Evolutionary conservation across 2,113 vertebrate genomes (phyloP).

Genomic region (Amia ocellicauda): DNA sequence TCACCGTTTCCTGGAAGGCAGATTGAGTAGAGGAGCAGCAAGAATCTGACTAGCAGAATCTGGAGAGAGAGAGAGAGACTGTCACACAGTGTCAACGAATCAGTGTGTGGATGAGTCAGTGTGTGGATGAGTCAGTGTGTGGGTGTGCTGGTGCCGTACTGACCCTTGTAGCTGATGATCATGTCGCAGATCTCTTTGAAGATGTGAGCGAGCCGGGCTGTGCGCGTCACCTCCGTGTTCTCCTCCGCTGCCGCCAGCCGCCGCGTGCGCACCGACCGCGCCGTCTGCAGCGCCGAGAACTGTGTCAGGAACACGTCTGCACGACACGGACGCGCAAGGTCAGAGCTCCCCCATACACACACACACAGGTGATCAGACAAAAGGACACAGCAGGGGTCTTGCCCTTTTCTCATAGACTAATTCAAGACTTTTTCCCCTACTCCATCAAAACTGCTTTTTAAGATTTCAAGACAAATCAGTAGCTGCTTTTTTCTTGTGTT

Average conservation of each 20-base stretch:
- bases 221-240: constrained; percentile 92
- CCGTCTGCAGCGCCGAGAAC: constrained; percentile 95
- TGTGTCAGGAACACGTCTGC: constrained; percentile 98
- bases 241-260: constrained; percentile 91
- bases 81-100: too few relatives aligned
- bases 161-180: constrained; percentile 94
- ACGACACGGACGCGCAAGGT: constrained; percentile 27
- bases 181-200: constrained; percentile 98
- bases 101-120: too few relatives aligned
- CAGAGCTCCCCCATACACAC: background rate
- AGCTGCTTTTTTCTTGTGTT: too few relatives aligned
- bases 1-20: constrained; percentile 95
- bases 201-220: constrained; percentile 94
- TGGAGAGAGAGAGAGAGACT: constrained; percentile 46
- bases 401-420: background rate
- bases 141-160: too few relatives aligned
- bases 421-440: too few relatives aligned
- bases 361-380: background rate
- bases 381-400: background rate
- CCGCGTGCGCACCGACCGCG: constrained; percentile 89
- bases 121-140: too few relatives aligned
- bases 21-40: constrained; percentile 86
- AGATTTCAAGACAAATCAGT: too few relatives aligned
- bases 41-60: constrained; percentile 86
- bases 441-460: too few relatives aligned